Conservation (phyloP, 1,140 invertebrate species). For the Nymphalis io region DNA sequence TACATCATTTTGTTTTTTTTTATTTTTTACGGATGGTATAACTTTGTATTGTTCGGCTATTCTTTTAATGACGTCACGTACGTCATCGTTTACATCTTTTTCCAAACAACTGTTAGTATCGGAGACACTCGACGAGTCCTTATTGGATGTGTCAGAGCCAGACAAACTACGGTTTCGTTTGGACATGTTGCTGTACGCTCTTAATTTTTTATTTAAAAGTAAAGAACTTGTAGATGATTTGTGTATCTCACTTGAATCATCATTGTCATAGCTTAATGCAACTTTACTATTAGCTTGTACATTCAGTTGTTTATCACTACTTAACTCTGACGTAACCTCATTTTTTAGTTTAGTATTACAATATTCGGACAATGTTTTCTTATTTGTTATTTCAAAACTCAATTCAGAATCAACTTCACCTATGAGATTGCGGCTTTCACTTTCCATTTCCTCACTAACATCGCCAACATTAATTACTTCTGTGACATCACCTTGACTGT, state of each 20-base stretch:
- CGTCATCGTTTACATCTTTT: slow-evolving; percentile 28
- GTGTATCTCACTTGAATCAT: slow-evolving; percentile 10
- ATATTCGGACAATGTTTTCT: slow-evolving; percentile 34
- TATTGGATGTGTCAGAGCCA: slow-evolving; percentile 32
- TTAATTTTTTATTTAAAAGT: slow-evolving; percentile 30
- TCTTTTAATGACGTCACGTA: slow-evolving; percentile 30
- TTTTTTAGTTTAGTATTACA: background rate
- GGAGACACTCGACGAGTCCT: slow-evolving; percentile 21
- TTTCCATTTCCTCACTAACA: background rate
- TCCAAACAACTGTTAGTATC: slow-evolving; percentile 3
- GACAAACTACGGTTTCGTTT: slow-evolving; percentile 14
- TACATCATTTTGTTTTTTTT: background rate
- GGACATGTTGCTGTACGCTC: slow-evolving; percentile 9
- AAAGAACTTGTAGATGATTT: slow-evolving; percentile 13
- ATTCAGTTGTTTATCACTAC: background rate
- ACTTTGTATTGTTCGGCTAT: slow-evolving; percentile 29
- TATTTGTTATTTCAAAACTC: slow-evolving; percentile 46
- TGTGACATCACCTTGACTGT: background rate
- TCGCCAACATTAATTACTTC: background rate
- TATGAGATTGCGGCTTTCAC: background rate
- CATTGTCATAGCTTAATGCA: background rate
- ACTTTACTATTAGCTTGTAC: background rate
- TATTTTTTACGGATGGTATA: background rate
- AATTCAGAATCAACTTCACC: slow-evolving; percentile 43
- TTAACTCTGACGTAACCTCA: background rate